A percentile compares a stretch with the other conserved stretches of the same genome.
These are phyloP conservation scores for Drosophila aff. DNA, from an alignment of 1,140 invertebrate species.

Conservation along the genomic window DNA sequence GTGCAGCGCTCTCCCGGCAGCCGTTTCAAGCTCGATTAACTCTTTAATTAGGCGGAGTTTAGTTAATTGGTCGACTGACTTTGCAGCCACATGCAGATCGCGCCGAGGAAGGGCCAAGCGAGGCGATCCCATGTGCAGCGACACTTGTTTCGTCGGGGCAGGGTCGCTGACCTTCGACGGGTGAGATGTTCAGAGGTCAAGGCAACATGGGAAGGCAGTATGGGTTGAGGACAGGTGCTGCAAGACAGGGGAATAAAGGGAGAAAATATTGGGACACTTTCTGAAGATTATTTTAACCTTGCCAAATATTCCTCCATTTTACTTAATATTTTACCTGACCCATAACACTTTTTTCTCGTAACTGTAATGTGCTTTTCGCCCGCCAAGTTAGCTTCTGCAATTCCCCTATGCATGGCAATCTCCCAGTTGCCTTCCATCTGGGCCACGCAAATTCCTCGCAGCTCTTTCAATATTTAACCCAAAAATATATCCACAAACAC, in stretches of 20 bases:
- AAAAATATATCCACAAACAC: conserved; percentile 36
- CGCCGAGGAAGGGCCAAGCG: neutral
- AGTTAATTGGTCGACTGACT: conserved; percentile 60
- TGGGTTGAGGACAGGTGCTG: neutral
- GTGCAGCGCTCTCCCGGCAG: conserved; percentile 11
- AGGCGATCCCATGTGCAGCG: conserved; percentile 16
- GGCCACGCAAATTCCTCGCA: conserved; percentile 28
- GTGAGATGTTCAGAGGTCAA: neutral
- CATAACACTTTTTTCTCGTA: neutral
- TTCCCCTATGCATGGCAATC: conserved; percentile 4
- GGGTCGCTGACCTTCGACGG: conserved; percentile 13
- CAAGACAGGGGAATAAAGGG: neutral
- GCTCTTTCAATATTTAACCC: conserved; percentile 50
- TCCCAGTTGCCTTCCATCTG: conserved; percentile 13
- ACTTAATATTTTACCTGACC: neutral
- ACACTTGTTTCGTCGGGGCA: conserved; percentile 8
- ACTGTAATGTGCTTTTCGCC: neutral
- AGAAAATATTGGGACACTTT: neutral
- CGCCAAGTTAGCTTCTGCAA: neutral
- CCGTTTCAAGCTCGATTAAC: conserved; percentile 78
- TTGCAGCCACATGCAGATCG: conserved; percentile 56
- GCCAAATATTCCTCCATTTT: neutral
- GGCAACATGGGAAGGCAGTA: neutral
- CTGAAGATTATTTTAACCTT: neutral
- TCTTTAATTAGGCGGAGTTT: conserved; percentile 74